Evolutionary conservation across 1,140 invertebrate species (phyloP).

Genomic region (Drosophila fuyamai): DNA sequence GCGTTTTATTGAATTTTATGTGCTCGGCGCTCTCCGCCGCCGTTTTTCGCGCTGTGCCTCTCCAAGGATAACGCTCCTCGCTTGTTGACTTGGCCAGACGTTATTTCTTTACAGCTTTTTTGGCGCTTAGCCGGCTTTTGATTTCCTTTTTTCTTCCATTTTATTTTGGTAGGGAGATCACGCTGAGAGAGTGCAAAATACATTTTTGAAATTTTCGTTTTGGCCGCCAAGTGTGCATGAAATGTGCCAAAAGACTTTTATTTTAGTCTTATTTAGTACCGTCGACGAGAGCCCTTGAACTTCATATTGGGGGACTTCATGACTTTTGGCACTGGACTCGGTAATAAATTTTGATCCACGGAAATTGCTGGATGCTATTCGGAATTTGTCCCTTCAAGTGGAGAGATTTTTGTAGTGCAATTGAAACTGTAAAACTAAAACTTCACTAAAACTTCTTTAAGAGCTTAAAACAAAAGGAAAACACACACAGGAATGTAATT

Average conservation of each 20-base stretch:
- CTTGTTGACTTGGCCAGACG: conserved; percentile 47
- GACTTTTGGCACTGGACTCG: conserved; percentile 57
- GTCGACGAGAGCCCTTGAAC: conserved; percentile 45
- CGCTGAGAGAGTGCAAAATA: conserved; percentile 49
- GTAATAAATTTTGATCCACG: conserved; percentile 29
- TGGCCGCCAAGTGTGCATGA: conserved; percentile 62
- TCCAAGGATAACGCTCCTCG: conserved; percentile 32
- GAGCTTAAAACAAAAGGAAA: neutral
- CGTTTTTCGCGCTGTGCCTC: conserved; percentile 11
- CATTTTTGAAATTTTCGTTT: conserved; percentile 36
- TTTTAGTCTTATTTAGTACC: conserved; percentile 22
- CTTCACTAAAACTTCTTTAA: neutral
- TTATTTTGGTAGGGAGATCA: conserved; percentile 27
- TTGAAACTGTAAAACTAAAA: neutral
- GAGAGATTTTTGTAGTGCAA: conserved; percentile 8
- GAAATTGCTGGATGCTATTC: conserved; percentile 7
- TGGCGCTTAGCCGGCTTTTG: conserved; percentile 36
- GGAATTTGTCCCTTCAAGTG: conserved; percentile 31
- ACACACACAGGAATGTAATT: too few relatives aligned
- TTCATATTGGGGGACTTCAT: conserved; percentile 45
- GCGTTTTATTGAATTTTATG: conserved; percentile 83
- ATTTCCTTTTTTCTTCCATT: conserved; percentile 7
- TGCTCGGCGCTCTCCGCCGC: conserved; percentile 41
- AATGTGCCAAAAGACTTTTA: conserved; percentile 60
- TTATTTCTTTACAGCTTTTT: conserved; percentile 38